Conservation (phyloP, 1,140 invertebrate species). For the Caerostris extrusa region DNA sequence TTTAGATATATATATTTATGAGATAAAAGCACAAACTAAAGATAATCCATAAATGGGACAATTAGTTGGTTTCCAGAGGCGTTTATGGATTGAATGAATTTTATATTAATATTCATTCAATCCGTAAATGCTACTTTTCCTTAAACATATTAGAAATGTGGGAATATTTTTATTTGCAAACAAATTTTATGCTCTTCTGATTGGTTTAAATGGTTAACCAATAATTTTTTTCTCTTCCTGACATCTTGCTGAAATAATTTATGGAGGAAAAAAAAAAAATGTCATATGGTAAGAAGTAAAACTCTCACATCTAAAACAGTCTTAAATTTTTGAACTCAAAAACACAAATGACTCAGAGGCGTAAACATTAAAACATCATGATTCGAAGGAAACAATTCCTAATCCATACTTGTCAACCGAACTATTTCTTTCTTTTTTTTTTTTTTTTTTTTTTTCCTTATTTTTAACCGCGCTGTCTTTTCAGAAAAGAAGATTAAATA, state of each 20-base stretch:
- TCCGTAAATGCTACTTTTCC: too few species aligned
- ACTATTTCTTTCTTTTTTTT: neutral
- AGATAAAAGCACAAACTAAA: too few species aligned
- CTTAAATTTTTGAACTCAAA: neutral
- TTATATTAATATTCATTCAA: too few species aligned
- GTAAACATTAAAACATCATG: neutral
- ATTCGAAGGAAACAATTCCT: neutral
- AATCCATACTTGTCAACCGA: neutral
- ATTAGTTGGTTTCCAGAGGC: too few species aligned
- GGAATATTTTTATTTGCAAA: too few species aligned
- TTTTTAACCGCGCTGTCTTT: neutral
- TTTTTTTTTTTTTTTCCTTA: neutral
- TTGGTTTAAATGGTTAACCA: too few species aligned
- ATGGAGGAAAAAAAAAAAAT: neutral
- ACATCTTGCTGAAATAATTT: neutral
- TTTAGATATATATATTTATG: too few species aligned
- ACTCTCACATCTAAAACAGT: neutral
- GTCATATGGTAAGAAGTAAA: neutral
- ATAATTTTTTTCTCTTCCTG: neutral
- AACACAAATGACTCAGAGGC: neutral
- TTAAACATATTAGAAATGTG: too few species aligned
- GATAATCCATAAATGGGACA: too few species aligned
- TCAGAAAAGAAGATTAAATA: neutral
- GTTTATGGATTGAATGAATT: too few species aligned
- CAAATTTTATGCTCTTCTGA: too few species aligned